Base-by-base conservation (phyloP, 2,888 invertebrate species). In the Acronicta aceris region DNA sequence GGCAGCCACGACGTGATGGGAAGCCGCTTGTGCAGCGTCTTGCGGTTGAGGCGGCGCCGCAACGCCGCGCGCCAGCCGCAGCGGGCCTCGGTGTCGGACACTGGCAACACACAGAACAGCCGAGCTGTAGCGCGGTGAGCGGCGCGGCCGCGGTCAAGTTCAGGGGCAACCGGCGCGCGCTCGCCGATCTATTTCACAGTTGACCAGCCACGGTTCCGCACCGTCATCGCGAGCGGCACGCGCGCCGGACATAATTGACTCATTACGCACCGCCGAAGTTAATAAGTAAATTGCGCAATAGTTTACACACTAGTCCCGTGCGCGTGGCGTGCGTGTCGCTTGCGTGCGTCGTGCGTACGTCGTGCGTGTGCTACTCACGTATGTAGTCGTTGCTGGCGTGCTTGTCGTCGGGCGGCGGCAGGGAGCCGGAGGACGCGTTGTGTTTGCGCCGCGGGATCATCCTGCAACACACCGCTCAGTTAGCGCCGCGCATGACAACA, bases 1-100 rank as follows among this genome's bases (percentile, higher is more conserved):
- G 98, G 98, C 72, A 98, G 88, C 98, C 98, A 98, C 56, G 87
- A 89, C 6, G 97, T 85, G 54, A 98, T 95, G 8, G 98, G 98
- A 52, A 98, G 79, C 62, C 97, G 95, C 87, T 96, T 97, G 88
- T 96, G 95, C 25, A 98, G 92, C 67, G 95, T 96, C 91, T 96
- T 97, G 81, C 96, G 96, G 64, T 96, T 97, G 80, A 96, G 96
- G 71, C 95, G 95, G 27, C 95, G 89, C 5, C 89, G 91, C 66
- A 95, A 87, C 48, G 85, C 86, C 15, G 90, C 86, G 62, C 88
- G 85, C 89, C 93, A 92, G 16, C 90, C 89, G 60, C 85, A 88
- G 56, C 88, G 86, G 16, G 85, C 74, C 30, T 84, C 82, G 42
- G 83, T 88, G 61, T 95, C 95, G 13, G 95, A 87, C 76, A 96